Percentiles rank a stretch among this genome's conserved stretches.
phyloP scores from a whole-genome alignment of 2,797 vertebrate genomes.

The Tachyglossus aculeatus region DNA sequence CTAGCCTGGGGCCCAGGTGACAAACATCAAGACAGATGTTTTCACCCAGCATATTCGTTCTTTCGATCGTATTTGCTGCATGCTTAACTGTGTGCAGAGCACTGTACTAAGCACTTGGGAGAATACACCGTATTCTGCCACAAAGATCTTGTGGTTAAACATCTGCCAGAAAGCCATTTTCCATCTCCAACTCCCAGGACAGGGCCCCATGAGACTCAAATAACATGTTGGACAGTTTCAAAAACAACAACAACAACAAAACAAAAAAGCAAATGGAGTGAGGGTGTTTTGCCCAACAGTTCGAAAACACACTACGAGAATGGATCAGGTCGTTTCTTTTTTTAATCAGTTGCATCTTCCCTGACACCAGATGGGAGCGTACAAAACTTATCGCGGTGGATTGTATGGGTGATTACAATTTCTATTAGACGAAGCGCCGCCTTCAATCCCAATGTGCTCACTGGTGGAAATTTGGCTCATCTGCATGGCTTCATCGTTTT shows the following conservation, averaged over 20 bases:
- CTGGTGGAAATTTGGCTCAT: conserved; percentile 12
- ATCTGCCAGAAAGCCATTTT: neutral
- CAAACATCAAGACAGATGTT: too few relatives aligned
- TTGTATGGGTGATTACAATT: neutral
- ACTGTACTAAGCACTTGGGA: too few relatives aligned
- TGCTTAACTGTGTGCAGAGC: too few relatives aligned
- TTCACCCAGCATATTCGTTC: too few relatives aligned
- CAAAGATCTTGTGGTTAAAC: too few relatives aligned
- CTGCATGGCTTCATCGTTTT: neutral
- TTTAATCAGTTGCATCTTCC: conserved; percentile 50
- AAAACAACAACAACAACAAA: conserved; percentile 9
- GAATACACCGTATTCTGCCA: too few relatives aligned
- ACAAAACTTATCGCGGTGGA: conserved; percentile 38
- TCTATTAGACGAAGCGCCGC: neutral
- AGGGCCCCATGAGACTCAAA: too few relatives aligned
- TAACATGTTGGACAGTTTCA: too few relatives aligned
- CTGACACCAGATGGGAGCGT: conserved; percentile 62
- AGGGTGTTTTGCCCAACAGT: neutral
- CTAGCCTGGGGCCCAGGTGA: too few relatives aligned
- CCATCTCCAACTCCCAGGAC: too few relatives aligned
- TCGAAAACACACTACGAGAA: neutral
- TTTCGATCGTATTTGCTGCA: too few relatives aligned
- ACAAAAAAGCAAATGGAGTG: neutral
- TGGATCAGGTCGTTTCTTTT: neutral
- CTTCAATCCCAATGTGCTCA: conserved; percentile 9